A percentile compares a stretch with the other conserved stretches of the same genome.
These are phyloP conservation scores for Vidua macroura DNA, from an alignment of 2,113 vertebrate genomes.

Conservation along the genomic window DNA sequence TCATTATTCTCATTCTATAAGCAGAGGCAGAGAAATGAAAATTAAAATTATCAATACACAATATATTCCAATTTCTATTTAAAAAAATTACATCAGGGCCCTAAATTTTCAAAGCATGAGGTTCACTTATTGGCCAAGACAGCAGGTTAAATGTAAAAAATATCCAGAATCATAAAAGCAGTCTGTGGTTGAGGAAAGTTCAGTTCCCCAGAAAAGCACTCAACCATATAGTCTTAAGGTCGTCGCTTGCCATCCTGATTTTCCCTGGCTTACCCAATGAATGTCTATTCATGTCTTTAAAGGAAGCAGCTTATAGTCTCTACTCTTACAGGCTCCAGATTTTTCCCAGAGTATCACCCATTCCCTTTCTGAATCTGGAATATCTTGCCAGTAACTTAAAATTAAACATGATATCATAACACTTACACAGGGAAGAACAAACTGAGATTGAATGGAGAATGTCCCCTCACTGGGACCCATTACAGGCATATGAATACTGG, in stretches of 20 bases:
- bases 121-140: background rate
- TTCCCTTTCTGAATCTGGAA: background rate
- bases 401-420: background rate
- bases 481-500: background rate
- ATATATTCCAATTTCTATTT: background rate
- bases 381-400: background rate
- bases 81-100: background rate
- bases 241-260: background rate
- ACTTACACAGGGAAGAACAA: background rate
- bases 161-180: background rate
- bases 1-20: background rate
- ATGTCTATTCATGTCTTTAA: background rate
- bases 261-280: background rate
- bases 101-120: background rate
- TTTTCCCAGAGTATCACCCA: background rate
- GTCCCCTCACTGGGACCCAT: background rate
- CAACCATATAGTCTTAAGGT: background rate
- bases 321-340: background rate
- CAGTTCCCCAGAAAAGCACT: background rate
- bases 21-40: background rate
- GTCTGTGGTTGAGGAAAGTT: background rate
- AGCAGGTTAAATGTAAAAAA: background rate
- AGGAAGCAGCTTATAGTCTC: background rate
- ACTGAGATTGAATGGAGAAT: background rate
- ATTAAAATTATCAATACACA: background rate